Evolutionary conservation across 2,888 invertebrate species (phyloP).

Genomic region (Thyatira batis): DNA sequence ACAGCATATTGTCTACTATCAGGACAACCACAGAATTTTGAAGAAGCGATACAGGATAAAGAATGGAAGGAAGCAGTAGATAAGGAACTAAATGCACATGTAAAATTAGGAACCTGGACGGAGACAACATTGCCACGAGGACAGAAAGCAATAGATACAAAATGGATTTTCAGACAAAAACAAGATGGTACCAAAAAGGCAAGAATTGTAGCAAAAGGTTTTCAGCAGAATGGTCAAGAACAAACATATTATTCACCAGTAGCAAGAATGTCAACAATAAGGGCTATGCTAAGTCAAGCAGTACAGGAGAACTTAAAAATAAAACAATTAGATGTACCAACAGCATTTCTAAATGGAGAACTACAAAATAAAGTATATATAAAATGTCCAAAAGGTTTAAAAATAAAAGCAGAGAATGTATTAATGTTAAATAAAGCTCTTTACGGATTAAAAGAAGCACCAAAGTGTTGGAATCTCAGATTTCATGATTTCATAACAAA

Average conservation of each 20-base stretch:
- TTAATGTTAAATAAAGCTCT: slow-evolving; percentile 16
- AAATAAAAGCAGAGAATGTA: slow-evolving; percentile 4
- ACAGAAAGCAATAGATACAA: slow-evolving; percentile 18
- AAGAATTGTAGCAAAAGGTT: slow-evolving; percentile 21
- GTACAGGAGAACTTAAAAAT: slow-evolving; percentile 11
- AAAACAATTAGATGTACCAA: slow-evolving; percentile 8
- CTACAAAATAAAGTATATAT: slow-evolving; percentile 10
- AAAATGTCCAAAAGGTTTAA: slow-evolving; percentile 13
- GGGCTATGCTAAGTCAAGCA: slow-evolving; percentile 9
- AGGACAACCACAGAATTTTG: not conserved
- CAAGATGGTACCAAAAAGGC: slow-evolving; percentile 22
- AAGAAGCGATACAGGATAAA: slow-evolving; percentile 10
- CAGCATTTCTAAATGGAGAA: too few relatives aligned
- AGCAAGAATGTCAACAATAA: slow-evolving; percentile 8
- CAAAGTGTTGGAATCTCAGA: slow-evolving; percentile 20
- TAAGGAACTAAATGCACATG: slow-evolving; percentile 8
- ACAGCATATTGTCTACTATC: not conserved
- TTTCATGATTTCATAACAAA: slow-evolving; percentile 12
- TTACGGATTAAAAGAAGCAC: slow-evolving; percentile 20
- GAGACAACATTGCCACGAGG: slow-evolving; percentile 3
- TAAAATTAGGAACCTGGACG: slow-evolving; percentile 10
- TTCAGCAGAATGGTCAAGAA: slow-evolving; percentile 7
- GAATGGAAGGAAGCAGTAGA: slow-evolving; percentile 9
- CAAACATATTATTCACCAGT: slow-evolving; percentile 10
- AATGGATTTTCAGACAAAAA: slow-evolving; percentile 25